A percentile compares a stretch with the other conserved stretches of the same genome.
Conservation (phyloP, 2,113 vertebrate genomes). For the Leucopternis melanops region DNA sequence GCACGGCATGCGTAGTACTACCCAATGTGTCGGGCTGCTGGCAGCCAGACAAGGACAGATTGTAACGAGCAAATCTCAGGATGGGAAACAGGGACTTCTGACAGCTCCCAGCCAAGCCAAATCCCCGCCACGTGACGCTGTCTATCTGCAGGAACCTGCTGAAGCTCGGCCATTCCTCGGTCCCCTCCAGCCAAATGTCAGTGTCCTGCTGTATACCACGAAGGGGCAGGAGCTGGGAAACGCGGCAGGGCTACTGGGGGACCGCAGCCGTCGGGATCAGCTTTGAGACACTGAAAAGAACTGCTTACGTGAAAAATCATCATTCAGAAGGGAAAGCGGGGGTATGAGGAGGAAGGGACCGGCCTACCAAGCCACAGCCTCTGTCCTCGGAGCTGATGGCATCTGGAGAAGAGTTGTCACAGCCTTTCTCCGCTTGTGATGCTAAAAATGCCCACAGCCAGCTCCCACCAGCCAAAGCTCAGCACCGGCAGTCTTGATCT, state of each 20-base stretch:
- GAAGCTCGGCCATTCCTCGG: not conserved
- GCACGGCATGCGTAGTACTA: not conserved
- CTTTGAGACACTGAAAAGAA: not conserved
- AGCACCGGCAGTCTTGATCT: not conserved
- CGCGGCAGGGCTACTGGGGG: not conserved
- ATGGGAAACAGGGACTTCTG: not conserved
- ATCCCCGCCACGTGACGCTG: not conserved
- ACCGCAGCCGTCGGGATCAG: fast-evolving
- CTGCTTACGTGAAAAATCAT: not conserved
- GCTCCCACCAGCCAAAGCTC: not conserved
- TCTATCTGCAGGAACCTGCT: not conserved
- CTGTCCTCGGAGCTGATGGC: not conserved
- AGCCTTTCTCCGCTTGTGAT: fast-evolving
- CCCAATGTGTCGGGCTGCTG: not conserved
- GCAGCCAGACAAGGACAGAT: not conserved
- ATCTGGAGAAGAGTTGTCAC: not conserved
- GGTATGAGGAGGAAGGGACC: fast-evolving
- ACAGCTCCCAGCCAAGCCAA: not conserved
- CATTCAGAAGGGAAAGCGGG: fast-evolving
- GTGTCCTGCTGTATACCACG: fast-evolving
- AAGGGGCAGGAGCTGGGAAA: not conserved
- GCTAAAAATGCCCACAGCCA: not conserved
- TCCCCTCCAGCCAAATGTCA: not conserved
- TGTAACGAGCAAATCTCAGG: not conserved
- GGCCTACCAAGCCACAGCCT: not conserved